Evolutionary conservation across 2,113 vertebrate species (phyloP).

Genomic region (Etia nguti): DNA sequence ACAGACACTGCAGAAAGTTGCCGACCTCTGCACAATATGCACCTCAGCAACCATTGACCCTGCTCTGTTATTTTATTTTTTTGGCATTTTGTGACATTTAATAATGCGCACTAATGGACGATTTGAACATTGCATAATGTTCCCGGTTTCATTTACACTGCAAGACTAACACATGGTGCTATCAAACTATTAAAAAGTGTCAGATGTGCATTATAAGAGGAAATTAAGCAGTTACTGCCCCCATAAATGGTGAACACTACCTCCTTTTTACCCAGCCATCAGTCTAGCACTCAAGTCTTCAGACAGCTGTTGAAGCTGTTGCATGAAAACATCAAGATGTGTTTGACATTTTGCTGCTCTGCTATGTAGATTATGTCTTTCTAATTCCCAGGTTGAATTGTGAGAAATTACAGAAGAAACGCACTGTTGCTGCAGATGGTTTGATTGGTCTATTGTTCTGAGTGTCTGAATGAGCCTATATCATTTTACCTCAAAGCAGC

Average conservation of each 20-base stretch:
- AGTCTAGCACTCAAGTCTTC: neutral
- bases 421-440: neutral
- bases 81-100: neutral
- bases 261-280: neutral
- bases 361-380: neutral
- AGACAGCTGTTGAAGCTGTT: neutral
- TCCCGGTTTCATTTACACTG: neutral
- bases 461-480: neutral
- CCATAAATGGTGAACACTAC: constrained; percentile 26
- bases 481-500: neutral
- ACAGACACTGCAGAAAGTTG: neutral
- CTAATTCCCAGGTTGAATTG: neutral
- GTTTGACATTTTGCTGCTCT: neutral
- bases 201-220: constrained; percentile 28
- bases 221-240: constrained; percentile 39
- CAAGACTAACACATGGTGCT: constrained; percentile 13
- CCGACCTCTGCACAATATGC: neutral
- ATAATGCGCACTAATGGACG: neutral
- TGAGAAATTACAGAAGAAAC: neutral
- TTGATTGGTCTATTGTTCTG: neutral
- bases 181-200: constrained; percentile 37
- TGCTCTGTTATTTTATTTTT: neutral
- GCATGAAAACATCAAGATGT: neutral
- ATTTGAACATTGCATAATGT: constrained; percentile 42
- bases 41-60: neutral